Percentiles rank a stretch among this genome's conserved stretches.
These are phyloP conservation scores for Clarias macrocephalus DNA, from an alignment of 2,113 vertebrate genomes.

Conservation along the genomic window DNA sequence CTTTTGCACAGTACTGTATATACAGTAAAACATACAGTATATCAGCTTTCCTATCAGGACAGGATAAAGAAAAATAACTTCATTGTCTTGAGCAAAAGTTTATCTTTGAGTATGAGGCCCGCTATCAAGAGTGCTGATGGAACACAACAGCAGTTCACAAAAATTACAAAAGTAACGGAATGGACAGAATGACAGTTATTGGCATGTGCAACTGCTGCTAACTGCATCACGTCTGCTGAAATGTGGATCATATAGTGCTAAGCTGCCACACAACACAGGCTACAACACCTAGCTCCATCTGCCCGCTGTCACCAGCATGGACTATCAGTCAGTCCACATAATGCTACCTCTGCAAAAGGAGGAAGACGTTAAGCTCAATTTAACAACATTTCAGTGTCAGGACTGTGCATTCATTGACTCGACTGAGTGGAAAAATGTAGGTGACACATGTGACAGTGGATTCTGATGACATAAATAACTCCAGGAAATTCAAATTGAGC, in stretches of 20 bases:
- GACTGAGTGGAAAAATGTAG: background rate
- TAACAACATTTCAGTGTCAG: background rate
- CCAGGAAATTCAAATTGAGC: background rate
- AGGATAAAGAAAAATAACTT: background rate
- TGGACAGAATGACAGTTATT: slow-evolving; percentile 8
- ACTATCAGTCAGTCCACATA: background rate
- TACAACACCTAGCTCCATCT: slow-evolving; percentile 3
- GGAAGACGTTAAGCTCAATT: background rate
- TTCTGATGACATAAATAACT: slow-evolving; percentile 4
- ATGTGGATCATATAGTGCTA: background rate
- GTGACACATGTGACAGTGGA: background rate
- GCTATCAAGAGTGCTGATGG: background rate
- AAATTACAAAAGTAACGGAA: background rate
- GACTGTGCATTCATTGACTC: background rate
- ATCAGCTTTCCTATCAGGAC: background rate
- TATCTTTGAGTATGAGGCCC: background rate
- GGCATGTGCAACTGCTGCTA: background rate
- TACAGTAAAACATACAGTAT: background rate
- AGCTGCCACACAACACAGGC: slow-evolving; percentile 5
- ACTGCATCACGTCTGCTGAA: background rate
- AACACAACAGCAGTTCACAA: background rate
- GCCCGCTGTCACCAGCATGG: background rate
- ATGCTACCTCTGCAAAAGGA: background rate
- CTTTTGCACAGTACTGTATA: no score
- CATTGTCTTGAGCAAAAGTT: background rate